A percentile compares a stretch with the other conserved stretches of the same genome.
phyloP scores from a whole-genome alignment of 30 jellyfish, hydroid and myxozoan genomes.

The Cassiopea andromeda region DNA sequence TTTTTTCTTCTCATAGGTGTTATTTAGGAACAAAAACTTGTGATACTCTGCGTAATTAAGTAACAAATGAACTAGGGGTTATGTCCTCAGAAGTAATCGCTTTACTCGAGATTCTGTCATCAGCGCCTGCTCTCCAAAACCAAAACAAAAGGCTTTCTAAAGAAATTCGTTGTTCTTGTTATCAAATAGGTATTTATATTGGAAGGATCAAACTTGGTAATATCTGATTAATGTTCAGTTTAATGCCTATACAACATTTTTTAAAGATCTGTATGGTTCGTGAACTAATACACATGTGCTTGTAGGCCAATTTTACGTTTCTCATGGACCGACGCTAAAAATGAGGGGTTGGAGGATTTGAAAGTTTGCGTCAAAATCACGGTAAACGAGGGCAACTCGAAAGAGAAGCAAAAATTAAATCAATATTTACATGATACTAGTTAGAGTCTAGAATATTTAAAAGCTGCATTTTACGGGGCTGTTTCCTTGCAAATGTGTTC shows the following conservation, averaged over 20 bases:
- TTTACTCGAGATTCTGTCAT: background rate
- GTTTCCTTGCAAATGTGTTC: background rate
- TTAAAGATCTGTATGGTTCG: background rate
- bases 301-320: background rate
- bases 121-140: background rate
- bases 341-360: conserved; percentile 1
- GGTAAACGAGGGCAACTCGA: conserved; percentile 1
- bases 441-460: background rate
- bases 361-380: background rate
- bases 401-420: background rate
- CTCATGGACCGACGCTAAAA: background rate
- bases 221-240: background rate
- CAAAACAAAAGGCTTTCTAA: background rate
- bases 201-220: background rate
- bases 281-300: background rate
- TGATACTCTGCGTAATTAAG: background rate
- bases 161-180: background rate
- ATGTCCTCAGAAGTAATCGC: background rate
- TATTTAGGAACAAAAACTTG: background rate
- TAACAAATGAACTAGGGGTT: background rate
- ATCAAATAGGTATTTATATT: background rate
- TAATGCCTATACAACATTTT: background rate
- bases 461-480: background rate
- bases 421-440: background rate
- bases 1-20: background rate